phyloP scores from a whole-genome alignment of 2,113 vertebrate species.

The Typhlomys cinereus region DNA sequence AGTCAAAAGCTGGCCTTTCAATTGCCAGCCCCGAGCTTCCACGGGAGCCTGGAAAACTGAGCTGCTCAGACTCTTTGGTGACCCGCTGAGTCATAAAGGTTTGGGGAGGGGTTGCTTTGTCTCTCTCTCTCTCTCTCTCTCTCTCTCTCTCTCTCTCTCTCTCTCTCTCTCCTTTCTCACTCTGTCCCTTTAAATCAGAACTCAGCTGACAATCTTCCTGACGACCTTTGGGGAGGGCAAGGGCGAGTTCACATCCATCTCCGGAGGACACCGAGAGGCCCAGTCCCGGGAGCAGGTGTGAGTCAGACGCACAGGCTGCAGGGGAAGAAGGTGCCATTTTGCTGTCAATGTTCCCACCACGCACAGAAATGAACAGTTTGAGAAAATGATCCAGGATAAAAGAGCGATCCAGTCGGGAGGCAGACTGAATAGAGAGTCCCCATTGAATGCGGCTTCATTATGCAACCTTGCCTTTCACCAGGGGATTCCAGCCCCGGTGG shows the following conservation, averaged over 20 bases:
- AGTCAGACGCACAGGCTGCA: conserved; percentile 64
- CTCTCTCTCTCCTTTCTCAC: neutral
- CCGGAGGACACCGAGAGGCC: conserved; percentile 44
- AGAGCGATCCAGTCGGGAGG: conserved; percentile 53
- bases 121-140: neutral
- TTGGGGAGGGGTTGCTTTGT: conserved; percentile 54
- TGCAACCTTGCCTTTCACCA: conserved; percentile 62
- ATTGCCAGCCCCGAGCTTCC: conserved; percentile 7
- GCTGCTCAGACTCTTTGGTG: conserved; percentile 24
- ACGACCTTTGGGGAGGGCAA: neutral
- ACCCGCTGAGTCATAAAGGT: conserved; percentile 69
- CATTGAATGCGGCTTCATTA: conserved; percentile 53
- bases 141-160: neutral
- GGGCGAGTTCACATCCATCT: conserved; percentile 63
- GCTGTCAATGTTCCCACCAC: conserved; percentile 61
- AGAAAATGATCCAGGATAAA: conserved; percentile 74
- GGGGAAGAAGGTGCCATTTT: conserved; percentile 74
- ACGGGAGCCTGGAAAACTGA: conserved; percentile 35
- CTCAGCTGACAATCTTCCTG: conserved; percentile 59
- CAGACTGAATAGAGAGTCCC: conserved; percentile 62
- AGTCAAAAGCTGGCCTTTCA: conserved; percentile 67
- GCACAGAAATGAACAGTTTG: conserved; percentile 70
- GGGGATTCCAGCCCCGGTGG: conserved; percentile 53
- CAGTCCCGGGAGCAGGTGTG: conserved; percentile 67
- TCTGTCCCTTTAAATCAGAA: conserved; percentile 19